Evolutionary conservation across 2,113 vertebrate species (phyloP), one percentile per base, ranked within the genome.

Genomic region (Aspiorhynchus laticeps): DNA sequence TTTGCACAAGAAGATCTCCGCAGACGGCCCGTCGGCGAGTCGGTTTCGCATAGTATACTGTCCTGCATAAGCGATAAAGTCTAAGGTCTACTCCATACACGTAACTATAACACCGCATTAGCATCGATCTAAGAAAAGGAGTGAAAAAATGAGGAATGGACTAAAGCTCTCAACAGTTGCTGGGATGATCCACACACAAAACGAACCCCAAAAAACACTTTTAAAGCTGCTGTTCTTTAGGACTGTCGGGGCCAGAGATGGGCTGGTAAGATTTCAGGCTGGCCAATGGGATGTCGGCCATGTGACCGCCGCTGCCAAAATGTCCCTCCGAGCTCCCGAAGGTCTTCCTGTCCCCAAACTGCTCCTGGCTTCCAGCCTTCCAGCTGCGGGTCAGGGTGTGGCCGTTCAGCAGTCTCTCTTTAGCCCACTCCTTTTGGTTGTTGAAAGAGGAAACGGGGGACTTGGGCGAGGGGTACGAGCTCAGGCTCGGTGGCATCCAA

Each of bases 221-320:
- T 97, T 98, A 99, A 96, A 99, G 96, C 94, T 99, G 98, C 90
- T 99, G 97, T 92, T 99, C 98, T 94, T 98, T 99, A 81, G 98
- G 96, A 93, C 96, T 97, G 92, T 99, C 97, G 59, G 95, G 91
- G 90, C 96, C 96, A 17, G 96, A 95, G 69, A 93, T 91, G 87
- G 97, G 95, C 94, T 98, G 97, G 91, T 98, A 99, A 83, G 98
- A 97, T 94, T 98, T 99, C 92, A 99, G 93, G 93, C 96, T 99
- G 89, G 98, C 97, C 95, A 99, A 92, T 85, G 98, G 98, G 95
- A 99, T 98, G 93, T 99, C 98, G 93, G 96, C 95, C 95, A 98
- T 95, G 92, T 96, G 96, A 89, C 96, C 95, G 84, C 93, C 95
- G 89, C 94, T 97, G 92, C 84, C 84, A 81, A 98, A 99, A 93